Evolutionary conservation across 2,113 vertebrate genomes (phyloP).

Genomic region (Natator depressus): DNA sequence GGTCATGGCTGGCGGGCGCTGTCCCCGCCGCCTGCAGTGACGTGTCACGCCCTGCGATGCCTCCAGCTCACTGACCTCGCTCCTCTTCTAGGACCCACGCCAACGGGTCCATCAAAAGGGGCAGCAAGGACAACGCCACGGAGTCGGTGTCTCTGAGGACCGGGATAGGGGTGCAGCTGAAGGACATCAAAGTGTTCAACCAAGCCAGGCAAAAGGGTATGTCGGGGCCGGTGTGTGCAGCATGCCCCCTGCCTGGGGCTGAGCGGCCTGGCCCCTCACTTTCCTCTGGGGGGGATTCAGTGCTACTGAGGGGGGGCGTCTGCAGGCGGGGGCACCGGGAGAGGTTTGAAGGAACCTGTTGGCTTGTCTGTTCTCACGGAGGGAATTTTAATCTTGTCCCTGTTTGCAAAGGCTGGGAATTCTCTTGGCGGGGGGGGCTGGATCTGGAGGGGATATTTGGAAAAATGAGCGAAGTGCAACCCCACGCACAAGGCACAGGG

Average conservation of each 20-base stretch:
- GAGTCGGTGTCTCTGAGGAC: constrained; percentile 93
- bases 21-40: neutral
- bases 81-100: constrained; percentile 87
- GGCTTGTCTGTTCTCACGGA: rapidly evolving
- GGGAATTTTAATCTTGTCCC: rapidly evolving
- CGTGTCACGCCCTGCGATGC: rapidly evolving
- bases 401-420: neutral
- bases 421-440: too few species aligned
- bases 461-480: neutral
- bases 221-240: neutral
- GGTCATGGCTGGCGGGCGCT: too few species aligned
- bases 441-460: neutral
- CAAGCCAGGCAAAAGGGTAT: constrained; percentile 91
- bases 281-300: neutral
- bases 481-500: neutral
- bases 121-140: constrained; percentile 94
- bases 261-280: neutral
- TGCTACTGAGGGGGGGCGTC: rapidly evolving
- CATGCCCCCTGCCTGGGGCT: too few species aligned
- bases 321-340: rapidly evolving
- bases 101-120: constrained; percentile 97
- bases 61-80: rapidly evolving
- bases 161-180: constrained; percentile 95
- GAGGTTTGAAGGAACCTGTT: rapidly evolving
- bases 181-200: constrained; percentile 99